A percentile compares a stretch with the other conserved stretches of the same genome.
Evolutionary conservation across 2,113 vertebrate genomes (phyloP).

Genomic region (Echinops telfairi): DNA sequence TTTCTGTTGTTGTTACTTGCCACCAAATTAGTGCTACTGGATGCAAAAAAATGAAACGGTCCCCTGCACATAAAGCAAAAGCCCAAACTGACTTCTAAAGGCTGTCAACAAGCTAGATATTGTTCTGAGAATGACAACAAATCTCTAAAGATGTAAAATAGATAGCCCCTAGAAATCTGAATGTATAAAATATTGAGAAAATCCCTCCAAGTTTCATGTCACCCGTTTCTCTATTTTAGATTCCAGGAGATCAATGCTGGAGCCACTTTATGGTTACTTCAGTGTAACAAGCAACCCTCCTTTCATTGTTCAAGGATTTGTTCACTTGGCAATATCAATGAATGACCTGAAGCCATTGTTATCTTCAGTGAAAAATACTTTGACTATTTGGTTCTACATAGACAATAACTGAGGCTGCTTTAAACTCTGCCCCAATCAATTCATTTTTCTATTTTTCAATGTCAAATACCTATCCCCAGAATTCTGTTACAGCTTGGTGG

Average conservation of each 20-base stretch:
- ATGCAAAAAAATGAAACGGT: not conserved
- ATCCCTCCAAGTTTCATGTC: not conserved
- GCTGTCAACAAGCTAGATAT: not conserved
- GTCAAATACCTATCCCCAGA: not conserved
- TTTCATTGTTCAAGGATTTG: not conserved
- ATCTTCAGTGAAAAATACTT: not conserved
- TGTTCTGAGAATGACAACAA: not conserved
- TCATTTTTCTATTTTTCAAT: not conserved
- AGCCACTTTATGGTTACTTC: not conserved
- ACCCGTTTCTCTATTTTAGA: not conserved
- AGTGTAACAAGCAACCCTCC: not conserved
- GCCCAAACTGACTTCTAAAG: not conserved
- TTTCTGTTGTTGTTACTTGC: not conserved
- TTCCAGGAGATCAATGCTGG: rapidly evolving
- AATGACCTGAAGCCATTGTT: not conserved
- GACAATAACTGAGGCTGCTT: not conserved
- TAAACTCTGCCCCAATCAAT: not conserved
- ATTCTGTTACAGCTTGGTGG: not conserved
- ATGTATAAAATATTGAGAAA: not conserved
- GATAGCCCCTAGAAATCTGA: too few species aligned
- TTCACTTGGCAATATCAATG: not conserved
- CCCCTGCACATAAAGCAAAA: not conserved
- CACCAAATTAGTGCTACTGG: too few species aligned
- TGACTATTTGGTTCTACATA: not conserved
- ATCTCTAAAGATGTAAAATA: not conserved